Base-by-base conservation (phyloP, 2,888 invertebrate genomes). In the Dasypogon diadema region DNA sequence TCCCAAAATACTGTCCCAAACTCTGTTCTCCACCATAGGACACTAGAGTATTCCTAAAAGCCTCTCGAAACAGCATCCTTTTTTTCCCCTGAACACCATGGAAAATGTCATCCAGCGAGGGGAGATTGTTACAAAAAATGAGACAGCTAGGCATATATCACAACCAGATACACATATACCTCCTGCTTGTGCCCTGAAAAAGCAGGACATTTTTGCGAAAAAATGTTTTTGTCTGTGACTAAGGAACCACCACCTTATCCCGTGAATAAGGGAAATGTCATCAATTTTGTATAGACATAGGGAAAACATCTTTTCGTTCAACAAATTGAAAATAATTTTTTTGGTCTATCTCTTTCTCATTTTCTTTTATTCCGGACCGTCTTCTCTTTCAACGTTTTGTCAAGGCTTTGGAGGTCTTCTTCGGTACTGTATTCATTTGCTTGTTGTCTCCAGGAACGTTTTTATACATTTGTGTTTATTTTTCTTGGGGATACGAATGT, bases 281-380 rank as follows among this genome's bases (percentile, higher is more conserved):
- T 77, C 74, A 77, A 75, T 77, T 77, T 77, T 77, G 74, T 77
- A 77, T 74, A 74, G 74, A 77, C 74, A 70, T 75, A 77, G 70
- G 74, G 74, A 77, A 73, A 74, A 75, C 74, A 77, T 75, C 70
- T 77, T 77, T 74, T 77, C 65, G 74, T 58, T 74, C 60, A 75
- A 68, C 70, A 75, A 77, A 77, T 75, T 77, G 76, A 77, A 77
- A 77, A 77, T 77, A 75, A 68, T 56, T 60, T 58, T 74, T 73
- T 74, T 77, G 70, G 58, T 56, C 51, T 58, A 68, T 73, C 70
- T 42, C 24, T 63, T 18, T 76, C 65, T 63, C 60, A 14, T 72
- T 65, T 76, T 70, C 48, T 68, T 65, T 42, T 70, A 46, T 46
- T 46, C 46, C n/a, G n/a, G 8, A 6, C 68, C 48, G 46, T 18